Conservation (phyloP, 2,888 invertebrate genomes). For the Chrysolina oricalcia region DNA sequence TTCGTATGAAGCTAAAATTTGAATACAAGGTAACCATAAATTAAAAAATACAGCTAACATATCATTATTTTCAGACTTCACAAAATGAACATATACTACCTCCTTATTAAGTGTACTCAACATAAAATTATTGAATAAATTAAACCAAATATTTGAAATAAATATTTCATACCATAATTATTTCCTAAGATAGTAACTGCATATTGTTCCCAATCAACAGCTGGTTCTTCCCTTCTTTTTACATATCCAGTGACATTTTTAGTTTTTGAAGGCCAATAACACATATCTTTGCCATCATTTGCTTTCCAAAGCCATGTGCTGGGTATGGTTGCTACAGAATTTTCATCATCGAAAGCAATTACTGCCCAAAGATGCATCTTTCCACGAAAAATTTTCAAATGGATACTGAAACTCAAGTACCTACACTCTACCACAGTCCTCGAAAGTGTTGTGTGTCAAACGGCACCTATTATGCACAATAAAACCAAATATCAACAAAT, state of each 20-base stretch:
- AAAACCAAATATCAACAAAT: slow-evolving; percentile 29
- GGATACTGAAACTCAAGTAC: slow-evolving; percentile 29
- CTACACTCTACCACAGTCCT: slow-evolving; percentile 35
- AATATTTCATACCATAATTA: slow-evolving; percentile 37
- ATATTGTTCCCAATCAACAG: slow-evolving; percentile 38
- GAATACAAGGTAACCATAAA: slow-evolving; percentile 33
- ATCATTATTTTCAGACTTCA: slow-evolving; percentile 35
- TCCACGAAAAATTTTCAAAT: slow-evolving; percentile 34
- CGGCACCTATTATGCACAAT: slow-evolving; percentile 32
- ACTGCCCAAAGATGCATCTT: slow-evolving; percentile 43
- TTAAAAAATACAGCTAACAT: slow-evolving; percentile 33
- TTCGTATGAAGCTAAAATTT: slow-evolving; percentile 39
- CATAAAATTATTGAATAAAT: slow-evolving; percentile 32
- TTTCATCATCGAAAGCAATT: slow-evolving; percentile 40
- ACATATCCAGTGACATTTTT: slow-evolving; percentile 42
- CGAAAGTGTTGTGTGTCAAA: slow-evolving; percentile 30
- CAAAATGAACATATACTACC: slow-evolving; percentile 33
- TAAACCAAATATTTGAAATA: slow-evolving; percentile 32
- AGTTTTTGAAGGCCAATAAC: slow-evolving; percentile 42
- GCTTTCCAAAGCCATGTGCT: slow-evolving; percentile 39
- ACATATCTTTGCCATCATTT: slow-evolving; percentile 37
- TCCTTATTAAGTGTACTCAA: slow-evolving; percentile 21
- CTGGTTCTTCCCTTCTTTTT: slow-evolving; percentile 38
- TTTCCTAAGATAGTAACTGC: slow-evolving; percentile 41
- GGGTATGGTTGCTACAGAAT: slow-evolving; percentile 39